Conservation (phyloP, 2,888 invertebrate genomes). For the Archips crataeganus region DNA sequence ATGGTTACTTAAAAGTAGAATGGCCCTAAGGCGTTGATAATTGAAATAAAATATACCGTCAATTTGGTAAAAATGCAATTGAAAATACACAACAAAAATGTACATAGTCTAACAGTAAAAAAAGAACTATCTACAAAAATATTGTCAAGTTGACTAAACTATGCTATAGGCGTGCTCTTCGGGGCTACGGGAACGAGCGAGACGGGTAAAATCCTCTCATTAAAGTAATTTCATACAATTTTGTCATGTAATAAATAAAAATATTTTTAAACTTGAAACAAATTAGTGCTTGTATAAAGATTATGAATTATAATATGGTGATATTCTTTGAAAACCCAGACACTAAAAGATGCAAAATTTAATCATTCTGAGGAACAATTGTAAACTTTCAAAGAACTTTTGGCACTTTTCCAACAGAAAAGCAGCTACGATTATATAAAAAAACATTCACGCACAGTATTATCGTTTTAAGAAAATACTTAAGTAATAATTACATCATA, state of each 20-base stretch:
- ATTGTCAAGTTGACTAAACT: slow-evolving; percentile 7
- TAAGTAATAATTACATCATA: not conserved
- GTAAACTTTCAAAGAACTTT: not conserved
- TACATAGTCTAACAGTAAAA: not conserved
- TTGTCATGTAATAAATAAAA: not conserved
- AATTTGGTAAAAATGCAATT: not conserved
- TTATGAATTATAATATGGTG: too few relatives aligned
- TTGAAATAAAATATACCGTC: not conserved
- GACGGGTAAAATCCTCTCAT: not conserved
- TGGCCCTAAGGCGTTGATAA: not conserved
- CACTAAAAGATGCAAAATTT: not conserved
- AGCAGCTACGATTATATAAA: not conserved
- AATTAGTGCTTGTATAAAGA: too few relatives aligned
- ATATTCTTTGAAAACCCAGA: not conserved
- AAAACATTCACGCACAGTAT: not conserved
- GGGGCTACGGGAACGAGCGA: not conserved
- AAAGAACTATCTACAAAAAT: not conserved
- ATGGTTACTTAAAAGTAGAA: too few relatives aligned
- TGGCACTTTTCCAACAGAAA: not conserved
- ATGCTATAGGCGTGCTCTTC: not conserved
- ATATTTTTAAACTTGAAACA: too few relatives aligned
- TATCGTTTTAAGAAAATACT: not conserved
- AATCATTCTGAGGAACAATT: not conserved
- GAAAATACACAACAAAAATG: not conserved
- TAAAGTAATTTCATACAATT: not conserved